Base-by-base conservation (phyloP, 2,113 vertebrate species). In the Boleophthalmus pectinirostris region DNA sequence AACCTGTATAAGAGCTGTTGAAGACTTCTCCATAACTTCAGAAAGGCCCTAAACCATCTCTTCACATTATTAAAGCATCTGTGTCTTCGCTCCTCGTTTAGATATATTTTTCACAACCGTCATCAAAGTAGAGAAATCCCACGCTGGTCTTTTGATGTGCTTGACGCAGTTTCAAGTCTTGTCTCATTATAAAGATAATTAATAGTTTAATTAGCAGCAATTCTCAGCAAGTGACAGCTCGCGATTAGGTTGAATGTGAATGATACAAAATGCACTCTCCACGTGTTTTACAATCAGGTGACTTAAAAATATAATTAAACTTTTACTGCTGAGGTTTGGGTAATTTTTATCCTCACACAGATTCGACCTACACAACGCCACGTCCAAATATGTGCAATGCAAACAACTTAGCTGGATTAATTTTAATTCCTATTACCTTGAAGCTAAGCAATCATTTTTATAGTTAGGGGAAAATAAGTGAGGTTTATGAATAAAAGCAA, bases 131-230 rank as follows among this genome's bases (percentile, higher is more conserved):
- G 79, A 82, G 81, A 82, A 90, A 85, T 83, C 82, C 87, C 85
- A 84, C 66, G 87, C 79, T 51, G 83, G 71, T 85, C 88, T 90
- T 58, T 90, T 89, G 88, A 90, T 86, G 90, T 85, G 81, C 81
- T 87, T 88, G 84, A 85, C 70, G 64, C 74, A 78, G 73, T 88
- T 90, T 88, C 82, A 82, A 90, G 87, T 88, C 70, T 43, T 33
- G 51, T 84, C 88, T 89, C 84, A 91, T 92, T 91, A 91, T 85
- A 79, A 81, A 89, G 76, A 91, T 83, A 88, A 91, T 90, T 90
- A 90, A 90, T 87, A 77, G 76, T 90, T 91, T 91, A 92, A 92
- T 92, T 90, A 91, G 80, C 82, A 87, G 66, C 75, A 69, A 87
- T 87, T 88, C 86, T 80, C 75, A 61, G 61, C 78, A 78, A 84